Base-by-base conservation (phyloP, 2,888 invertebrate species). In the Ctena decussata region DNA sequence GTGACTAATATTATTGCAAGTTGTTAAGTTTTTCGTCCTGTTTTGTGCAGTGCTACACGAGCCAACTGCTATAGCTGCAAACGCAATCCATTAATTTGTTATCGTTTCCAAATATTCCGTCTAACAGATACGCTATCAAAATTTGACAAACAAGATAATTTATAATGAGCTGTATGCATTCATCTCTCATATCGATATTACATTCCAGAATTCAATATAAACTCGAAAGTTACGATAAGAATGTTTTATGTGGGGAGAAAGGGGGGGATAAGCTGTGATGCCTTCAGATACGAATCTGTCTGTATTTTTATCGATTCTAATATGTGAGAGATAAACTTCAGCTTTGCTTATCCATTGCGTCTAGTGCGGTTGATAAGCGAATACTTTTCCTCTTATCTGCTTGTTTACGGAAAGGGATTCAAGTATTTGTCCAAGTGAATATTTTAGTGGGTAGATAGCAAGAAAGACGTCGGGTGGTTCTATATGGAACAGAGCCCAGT, bases 91-190 rank as follows among this genome's bases (percentile, higher is more conserved):
- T 65, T 35, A 65, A 65, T 35, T 65, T 30, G 32, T 1, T 35
- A 65, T 65, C 65, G 18, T 21, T 65, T 18, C 35, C 32, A 18
- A 35, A 65, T 65, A 35, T 65, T 57, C 65, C 5, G 1, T 65
- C 18, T 24, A 35, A 21, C 35, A 21, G 65, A 65, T 65, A 80
- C 70, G 35, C 70, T 84, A 84, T 84, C 84, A 57, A 70, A 77
- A 81, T 75, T 74, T 77, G 84, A 80, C 84, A 81, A 81, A 84
- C 74, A 84, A 69, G 39, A 72, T 78, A 69, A 80, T 84, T 80
- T 78, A 49, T 73, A 82, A 72, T 82, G 73, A 77, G 82, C 21
- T 57, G n/a, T 41, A 46, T 41, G 32, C 69, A 44, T 69, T 41
- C 70, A 70, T 77, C 44, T 77, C 77, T 35, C 41, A 18, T 70